A percentile compares a stretch with the other conserved stretches of the same genome.
phyloP scores from a whole-genome alignment of 2,797 vertebrate species.

The Odontamblyopus rebecca region DNA sequence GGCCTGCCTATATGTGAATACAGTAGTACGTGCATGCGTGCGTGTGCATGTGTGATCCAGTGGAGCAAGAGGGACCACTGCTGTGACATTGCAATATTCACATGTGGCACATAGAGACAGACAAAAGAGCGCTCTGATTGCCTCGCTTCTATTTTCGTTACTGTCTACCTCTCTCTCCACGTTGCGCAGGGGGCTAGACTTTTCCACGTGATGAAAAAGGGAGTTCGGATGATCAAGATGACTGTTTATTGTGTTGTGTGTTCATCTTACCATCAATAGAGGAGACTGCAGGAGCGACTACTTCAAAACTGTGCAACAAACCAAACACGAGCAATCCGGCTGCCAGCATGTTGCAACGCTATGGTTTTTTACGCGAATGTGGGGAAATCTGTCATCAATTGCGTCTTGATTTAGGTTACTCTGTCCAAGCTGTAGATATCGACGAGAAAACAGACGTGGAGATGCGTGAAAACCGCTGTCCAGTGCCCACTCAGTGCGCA shows the following conservation, averaged over 20 bases:
- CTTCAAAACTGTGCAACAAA: conserved; percentile 77
- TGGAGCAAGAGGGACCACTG: conserved; percentile 3
- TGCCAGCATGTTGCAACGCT: conserved; percentile 73
- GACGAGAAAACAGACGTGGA: not conserved
- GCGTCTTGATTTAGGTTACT: conserved; percentile 17
- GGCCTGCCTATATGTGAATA: conserved; percentile 30
- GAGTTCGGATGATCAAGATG: not conserved
- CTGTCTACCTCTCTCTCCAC: conserved; percentile 34
- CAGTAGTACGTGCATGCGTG: conserved; percentile 5
- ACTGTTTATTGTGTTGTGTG: not conserved
- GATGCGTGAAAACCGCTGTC: conserved; percentile 26
- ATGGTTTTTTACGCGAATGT: conserved; percentile 35
- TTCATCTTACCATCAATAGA: conserved; percentile 77
- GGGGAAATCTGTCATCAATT: conserved; percentile 64
- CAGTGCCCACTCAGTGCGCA: conserved; percentile 25
- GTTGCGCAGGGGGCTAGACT: conserved; percentile 28
- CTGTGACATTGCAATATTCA: conserved; percentile 60
- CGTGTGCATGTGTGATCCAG: conserved; percentile 1
- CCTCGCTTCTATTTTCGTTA: conserved; percentile 13
- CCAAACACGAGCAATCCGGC: conserved; percentile 73
- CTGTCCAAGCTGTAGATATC: not conserved
- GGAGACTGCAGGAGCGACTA: conserved; percentile 58
- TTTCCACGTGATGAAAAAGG: not conserved
- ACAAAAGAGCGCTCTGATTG: conserved; percentile 59
- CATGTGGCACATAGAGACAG: conserved; percentile 47